A percentile compares a stretch with the other conserved stretches of the same genome.
Conservation (phyloP, 2,797 vertebrate species). For the Orestias chungarensis region DNA sequence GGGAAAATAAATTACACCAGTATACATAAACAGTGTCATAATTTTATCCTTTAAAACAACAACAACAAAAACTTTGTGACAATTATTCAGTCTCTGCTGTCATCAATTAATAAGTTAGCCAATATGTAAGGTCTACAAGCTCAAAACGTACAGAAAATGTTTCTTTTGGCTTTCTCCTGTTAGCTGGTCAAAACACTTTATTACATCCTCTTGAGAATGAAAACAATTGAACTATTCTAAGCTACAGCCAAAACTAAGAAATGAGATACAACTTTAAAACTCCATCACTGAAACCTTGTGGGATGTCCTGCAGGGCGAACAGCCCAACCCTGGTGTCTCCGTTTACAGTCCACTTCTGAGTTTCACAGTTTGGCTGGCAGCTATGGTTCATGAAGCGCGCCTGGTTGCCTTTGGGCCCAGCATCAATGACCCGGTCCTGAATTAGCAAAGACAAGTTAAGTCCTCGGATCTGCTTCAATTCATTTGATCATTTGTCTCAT, state of each 20-base stretch:
- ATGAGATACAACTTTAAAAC: not conserved
- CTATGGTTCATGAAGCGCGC: conserved; percentile 99
- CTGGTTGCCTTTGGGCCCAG: conserved; percentile 98
- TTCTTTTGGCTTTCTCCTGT: not conserved
- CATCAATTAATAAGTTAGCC: not conserved
- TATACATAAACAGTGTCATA: not conserved
- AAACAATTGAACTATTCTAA: not conserved
- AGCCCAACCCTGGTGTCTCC: conserved; percentile 96
- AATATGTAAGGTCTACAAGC: not conserved
- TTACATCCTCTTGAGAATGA: not conserved
- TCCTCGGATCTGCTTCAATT: not conserved
- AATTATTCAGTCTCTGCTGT: not conserved
- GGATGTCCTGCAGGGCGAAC: conserved; percentile 94
- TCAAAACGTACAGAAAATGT: not conserved
- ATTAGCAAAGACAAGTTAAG: conserved; percentile 2
- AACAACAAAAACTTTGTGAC: not conserved
- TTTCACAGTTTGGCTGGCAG: conserved; percentile 99
- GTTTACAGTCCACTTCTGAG: conserved; percentile 99
- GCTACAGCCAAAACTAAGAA: not conserved
- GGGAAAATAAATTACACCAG: not conserved
- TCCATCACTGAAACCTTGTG: conserved; percentile 83
- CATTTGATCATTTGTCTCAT: not conserved
- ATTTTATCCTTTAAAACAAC: not conserved
- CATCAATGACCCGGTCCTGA: conserved; percentile 97
- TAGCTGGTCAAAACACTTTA: not conserved